Evolutionary conservation across 2,113 vertebrate species (phyloP), one percentile per base, ranked within the genome.

Genomic region (Pangasianodon hypophthalmus): DNA sequence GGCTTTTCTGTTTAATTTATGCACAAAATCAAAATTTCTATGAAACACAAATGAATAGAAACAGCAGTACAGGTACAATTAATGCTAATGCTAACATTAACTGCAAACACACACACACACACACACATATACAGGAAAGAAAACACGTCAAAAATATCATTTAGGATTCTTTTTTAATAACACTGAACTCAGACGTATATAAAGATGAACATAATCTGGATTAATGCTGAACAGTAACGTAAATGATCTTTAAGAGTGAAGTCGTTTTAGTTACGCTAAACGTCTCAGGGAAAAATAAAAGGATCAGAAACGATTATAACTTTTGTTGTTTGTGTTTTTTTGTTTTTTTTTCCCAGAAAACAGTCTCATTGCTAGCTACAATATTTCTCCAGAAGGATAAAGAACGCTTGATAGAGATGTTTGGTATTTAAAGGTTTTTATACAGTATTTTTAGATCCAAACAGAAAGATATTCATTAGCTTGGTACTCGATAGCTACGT

Each of bases 121-220:
- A 81, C 19, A 81, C 79, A 77, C 9, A 44, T 3, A 37, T 3
- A 37, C 1, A 56, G 41, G 24, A 29, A 84, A 16, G 21, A 64
- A 46, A 67, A 8, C 46, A n/a, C 24, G 21, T 9, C 1, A 46
- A 48, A 84, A 9, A 26, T 37, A 86, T 71, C 14, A 52, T 73
- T 26, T 9, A 75, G 4, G 48, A 56, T 50, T 48, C 3, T 50
- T 90, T 87, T 93, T 93, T 92, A 92, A 92, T 93, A 91, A 91
- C 73, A 87, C 77, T 82, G 79, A 86, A 91, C 75, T 83, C 60
- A 88, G 62, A 88, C 46, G 84, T 86, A 81, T 90, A 89, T 60
- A 89, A 93, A 91, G 90, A 85, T 71, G 37, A 24, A 50, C 32
- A 89, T n/a, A 83, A 29, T 24, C 48, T 87, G 32, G n/a, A 77